Percentiles rank a stretch among this genome's conserved stretches.
Conservation (phyloP, 2,797 vertebrate genomes). For the Silurus lanzhouensis region DNA sequence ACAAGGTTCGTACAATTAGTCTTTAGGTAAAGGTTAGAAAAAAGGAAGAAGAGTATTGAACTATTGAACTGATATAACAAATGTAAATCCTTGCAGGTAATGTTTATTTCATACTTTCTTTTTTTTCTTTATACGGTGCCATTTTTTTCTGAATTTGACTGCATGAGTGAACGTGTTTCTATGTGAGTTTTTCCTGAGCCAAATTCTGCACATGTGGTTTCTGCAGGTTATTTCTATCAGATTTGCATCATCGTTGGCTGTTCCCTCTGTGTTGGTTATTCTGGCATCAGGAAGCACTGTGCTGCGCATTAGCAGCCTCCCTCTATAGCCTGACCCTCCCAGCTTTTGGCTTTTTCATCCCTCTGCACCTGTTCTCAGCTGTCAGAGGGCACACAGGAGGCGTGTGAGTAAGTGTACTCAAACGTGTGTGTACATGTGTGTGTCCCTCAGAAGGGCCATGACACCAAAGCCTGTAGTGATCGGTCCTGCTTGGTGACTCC, state of each 20-base stretch:
- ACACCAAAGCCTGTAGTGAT: not conserved
- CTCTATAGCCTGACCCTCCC: slow-evolving; percentile 23
- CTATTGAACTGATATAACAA: not conserved
- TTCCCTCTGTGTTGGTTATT: slow-evolving; percentile 18
- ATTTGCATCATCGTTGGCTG: slow-evolving; percentile 22
- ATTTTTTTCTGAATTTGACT: not conserved
- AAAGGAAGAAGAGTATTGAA: not conserved
- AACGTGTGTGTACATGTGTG: not conserved
- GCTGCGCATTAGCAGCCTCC: slow-evolving; percentile 40
- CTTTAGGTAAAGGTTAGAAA: not conserved
- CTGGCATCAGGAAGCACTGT: slow-evolving; percentile 22
- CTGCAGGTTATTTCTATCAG: slow-evolving; percentile 28
- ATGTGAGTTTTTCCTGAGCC: not conserved
- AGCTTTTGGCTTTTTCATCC: slow-evolving; percentile 35
- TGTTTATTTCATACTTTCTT: not conserved
- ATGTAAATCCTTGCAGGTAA: not conserved
- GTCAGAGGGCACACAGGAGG: slow-evolving; percentile 29
- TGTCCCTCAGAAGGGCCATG: slow-evolving; percentile 11
- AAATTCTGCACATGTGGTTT: not conserved
- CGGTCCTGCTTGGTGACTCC: slow-evolving; percentile 35
- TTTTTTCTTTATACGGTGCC: not conserved
- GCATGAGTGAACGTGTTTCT: not conserved
- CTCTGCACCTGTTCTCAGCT: slow-evolving; percentile 50
- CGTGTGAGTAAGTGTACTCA: not conserved
- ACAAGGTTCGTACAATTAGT: too few species aligned